A percentile compares a stretch with the other conserved stretches of the same genome.
Evolutionary conservation across 2,113 vertebrate genomes (phyloP).

Genomic region (Calyptomena viridis): DNA sequence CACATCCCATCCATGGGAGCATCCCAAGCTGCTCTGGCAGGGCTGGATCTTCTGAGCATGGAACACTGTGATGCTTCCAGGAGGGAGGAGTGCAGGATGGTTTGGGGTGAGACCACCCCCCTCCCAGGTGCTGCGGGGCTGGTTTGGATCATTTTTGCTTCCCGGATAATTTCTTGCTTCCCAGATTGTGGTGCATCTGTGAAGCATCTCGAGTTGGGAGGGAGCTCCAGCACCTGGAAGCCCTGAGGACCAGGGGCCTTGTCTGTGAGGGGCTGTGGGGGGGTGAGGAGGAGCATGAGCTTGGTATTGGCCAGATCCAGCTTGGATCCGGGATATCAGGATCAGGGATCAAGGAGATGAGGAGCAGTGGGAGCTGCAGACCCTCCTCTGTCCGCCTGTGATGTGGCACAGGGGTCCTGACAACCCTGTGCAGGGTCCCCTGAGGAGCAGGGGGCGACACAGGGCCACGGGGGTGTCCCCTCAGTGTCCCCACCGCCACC

Average conservation of each 20-base stretch:
- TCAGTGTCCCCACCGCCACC: neutral
- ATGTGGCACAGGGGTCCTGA: fast-evolving
- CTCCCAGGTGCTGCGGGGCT: neutral
- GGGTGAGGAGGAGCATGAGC: neutral
- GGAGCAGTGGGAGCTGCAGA: neutral
- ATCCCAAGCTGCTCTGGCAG: neutral
- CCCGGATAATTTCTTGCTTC: neutral
- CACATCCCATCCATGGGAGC: neutral
- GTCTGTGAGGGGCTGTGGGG: fast-evolving
- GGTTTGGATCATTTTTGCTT: neutral
- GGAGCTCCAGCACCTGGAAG: neutral
- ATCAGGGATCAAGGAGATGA: neutral
- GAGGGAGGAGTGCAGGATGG: neutral
- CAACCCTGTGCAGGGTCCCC: fast-evolving
- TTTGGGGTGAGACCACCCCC: fast-evolving
- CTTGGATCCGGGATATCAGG: neutral
- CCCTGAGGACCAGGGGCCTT: no score
- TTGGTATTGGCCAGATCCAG: neutral
- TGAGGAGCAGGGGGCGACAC: neutral
- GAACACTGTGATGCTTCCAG: fast-evolving
- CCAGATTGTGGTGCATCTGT: neutral
- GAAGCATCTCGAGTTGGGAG: neutral
- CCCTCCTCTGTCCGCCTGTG: fast-evolving
- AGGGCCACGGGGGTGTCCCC: neutral
- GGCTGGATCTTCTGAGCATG: neutral